Evolutionary conservation across 35 echinoderm and acorn worm genomes (phyloP), one percentile per base, ranked within the genome.

Genomic region (Stichopus chloronotus): DNA sequence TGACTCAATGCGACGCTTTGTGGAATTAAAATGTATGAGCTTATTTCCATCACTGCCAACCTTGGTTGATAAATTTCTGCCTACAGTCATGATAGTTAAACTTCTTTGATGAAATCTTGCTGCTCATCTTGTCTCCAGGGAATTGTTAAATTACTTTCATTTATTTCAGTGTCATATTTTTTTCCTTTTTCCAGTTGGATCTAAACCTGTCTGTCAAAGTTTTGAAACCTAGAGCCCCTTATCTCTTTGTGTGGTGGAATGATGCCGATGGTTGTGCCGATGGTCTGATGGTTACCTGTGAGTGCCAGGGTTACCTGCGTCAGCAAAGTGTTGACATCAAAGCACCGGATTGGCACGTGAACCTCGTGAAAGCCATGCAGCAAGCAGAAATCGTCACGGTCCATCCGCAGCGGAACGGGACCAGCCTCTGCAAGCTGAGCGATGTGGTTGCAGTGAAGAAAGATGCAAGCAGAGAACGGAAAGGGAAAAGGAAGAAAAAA

Each of bases 231-330:
- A 12, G 52, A 57, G 80, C 80, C 24, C 80, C 80, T 53, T 83
- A 83, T 52, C 80, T 83, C 55, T 57, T 83, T 5, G 80, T 83
- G 3, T 83, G 80, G 80, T 83, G 80, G 80, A 83, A 83, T 11
- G 80, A 83, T n/a, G 52, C 24, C 4, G 55, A 83, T 43, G 80
- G 55, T 57, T 83, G 80, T 57, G 80, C 19, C 3, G 80, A 83
- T 83, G 80, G 80, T 9, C 24, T 83, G 22, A 7, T 83, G 80
- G 80, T 83, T 16, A 83, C 80, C 25, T 83, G 80, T 57, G 52
- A 53, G 19, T 83, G 80, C 24, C 80, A 83, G 55, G 25, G 80
- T 14, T 83, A n/a, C 52, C 69, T 16, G 13, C 13, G 13, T 22
- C 52, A 83, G 9, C 11, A 16, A n/a, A 12, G 0, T 2, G 24